Evolutionary conservation across 2,113 vertebrate species (phyloP).

Genomic region (Leuciscus idus): DNA sequence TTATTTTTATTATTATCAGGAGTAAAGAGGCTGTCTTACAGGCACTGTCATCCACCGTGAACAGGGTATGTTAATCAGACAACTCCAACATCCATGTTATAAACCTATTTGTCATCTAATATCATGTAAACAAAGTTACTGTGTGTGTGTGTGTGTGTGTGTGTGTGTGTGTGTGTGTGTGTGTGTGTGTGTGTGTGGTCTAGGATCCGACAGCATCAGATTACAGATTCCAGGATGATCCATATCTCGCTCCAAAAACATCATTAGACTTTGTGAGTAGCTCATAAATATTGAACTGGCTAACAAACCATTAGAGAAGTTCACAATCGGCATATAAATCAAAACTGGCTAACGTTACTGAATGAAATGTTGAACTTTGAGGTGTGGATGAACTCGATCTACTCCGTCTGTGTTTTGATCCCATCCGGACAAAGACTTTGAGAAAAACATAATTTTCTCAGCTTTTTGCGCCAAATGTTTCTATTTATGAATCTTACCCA

Average conservation of each 20-base stretch:
- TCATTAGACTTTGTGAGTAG: conserved; percentile 77
- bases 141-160: neutral
- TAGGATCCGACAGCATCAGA: conserved; percentile 87
- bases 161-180: neutral
- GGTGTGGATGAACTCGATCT: no score
- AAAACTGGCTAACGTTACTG: no score
- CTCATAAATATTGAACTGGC: no score
- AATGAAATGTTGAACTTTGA: no score
- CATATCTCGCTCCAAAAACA: conserved; percentile 84
- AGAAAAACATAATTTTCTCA: no score
- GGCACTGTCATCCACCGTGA: conserved; percentile 84
- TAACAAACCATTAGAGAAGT: neutral
- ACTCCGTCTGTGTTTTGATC: no score
- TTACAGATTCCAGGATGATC: conserved; percentile 90
- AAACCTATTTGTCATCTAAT: neutral
- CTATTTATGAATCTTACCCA: no score
- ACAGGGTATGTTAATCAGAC: conserved; percentile 77
- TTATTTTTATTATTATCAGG: conserved; percentile 71
- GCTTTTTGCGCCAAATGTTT: no score
- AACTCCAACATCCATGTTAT: neutral
- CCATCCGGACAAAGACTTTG: no score
- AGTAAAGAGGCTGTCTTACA: conserved; percentile 86
- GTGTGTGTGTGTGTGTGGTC: neutral
- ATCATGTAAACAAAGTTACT: neutral
- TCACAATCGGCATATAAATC: no score